These are phyloP conservation scores for Lutjanus erythropterus DNA, from an alignment of 2,113 vertebrate genomes.

Conservation along the genomic window DNA sequence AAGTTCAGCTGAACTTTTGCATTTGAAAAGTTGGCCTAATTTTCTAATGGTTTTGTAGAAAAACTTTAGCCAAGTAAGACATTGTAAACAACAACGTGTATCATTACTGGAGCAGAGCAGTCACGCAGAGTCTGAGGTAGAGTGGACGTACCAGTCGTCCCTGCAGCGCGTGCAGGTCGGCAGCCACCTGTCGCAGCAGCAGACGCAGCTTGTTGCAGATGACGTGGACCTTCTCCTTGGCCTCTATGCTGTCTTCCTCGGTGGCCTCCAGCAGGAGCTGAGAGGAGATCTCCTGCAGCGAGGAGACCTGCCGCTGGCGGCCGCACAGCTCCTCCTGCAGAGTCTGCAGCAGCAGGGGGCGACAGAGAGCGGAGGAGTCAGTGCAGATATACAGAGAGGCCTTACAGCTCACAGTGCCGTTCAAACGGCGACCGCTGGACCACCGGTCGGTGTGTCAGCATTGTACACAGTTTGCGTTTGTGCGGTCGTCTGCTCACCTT, in stretches of 20 bases:
- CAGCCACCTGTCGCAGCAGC: conserved; percentile 85
- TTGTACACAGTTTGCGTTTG: no score
- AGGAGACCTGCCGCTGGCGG: conserved; percentile 81
- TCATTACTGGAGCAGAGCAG: background rate
- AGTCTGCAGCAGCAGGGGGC: conserved; percentile 79
- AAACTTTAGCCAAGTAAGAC: no score
- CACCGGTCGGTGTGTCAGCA: no score
- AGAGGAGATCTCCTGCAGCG: conserved; percentile 87
- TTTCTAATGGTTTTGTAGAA: no score
- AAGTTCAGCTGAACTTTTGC: no score
- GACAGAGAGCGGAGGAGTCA: conserved; percentile 9
- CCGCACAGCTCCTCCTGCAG: conserved; percentile 88
- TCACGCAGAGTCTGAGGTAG: background rate
- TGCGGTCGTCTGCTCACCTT: conserved; percentile 85
- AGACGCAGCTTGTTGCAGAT: conserved; percentile 88
- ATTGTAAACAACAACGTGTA: no score
- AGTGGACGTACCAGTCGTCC: conserved; percentile 82
- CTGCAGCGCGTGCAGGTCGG: conserved; percentile 81
- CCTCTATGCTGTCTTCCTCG: conserved; percentile 86
- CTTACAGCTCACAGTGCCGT: no score
- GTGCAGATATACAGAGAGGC: no score
- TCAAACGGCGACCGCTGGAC: no score
- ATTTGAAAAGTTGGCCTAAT: no score
- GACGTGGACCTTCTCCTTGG: conserved; percentile 91
- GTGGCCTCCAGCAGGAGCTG: conserved; percentile 87